Base-by-base conservation (phyloP, 2,888 invertebrate species). In the Nesidiocoris tenuis region DNA sequence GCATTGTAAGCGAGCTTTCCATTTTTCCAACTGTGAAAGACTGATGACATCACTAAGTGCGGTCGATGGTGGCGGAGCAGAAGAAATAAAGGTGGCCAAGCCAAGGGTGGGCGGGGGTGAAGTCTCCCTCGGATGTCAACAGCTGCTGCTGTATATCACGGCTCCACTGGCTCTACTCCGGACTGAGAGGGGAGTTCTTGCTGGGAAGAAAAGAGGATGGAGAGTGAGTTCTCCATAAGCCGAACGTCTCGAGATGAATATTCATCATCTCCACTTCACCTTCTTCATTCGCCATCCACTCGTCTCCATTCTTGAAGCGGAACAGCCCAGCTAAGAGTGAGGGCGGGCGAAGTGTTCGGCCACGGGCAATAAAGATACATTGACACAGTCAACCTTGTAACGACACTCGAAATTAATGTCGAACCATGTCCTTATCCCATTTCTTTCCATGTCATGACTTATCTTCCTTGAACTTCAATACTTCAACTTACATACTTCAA, bases 61-160 rank as follows among this genome's bases (percentile, higher is more conserved):
- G 70, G 59, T 23, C 7, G 70, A n/a, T n/a, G n/a, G n/a, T n/a
- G n/a, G 54, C 9, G 7, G 16, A 54, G 54, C 9, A 54, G 16
- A 54, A 54, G 7, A 12, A 9, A 12, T 54, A n/a, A n/a, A n/a
- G n/a, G n/a, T n/a, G n/a, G n/a, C n/a, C n/a, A 16, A 59, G 59
- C 17, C 3, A 19, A n/a, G 3, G 17, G 70, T 18, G 19, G 23
- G 18, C n/a, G 59, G 61, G 16, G 70, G 70, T 16, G 24, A n/a
- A 18, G 19, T 25, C 54, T 70, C n/a, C n/a, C n/a, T n/a, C n/a
- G n/a, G 67, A 67, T 70, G 70, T 70, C 70, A 70, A 70, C 70
- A 70, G 70, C 70, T 70, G 59, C 70, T 70, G 59, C 70, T 24
- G 70, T 70, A 70, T 56, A 70, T 70, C 70, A 59, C 70, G 57